Evolutionary conservation across 2,888 invertebrate genomes (phyloP), one percentile per base, ranked within the genome.

Genomic region (Agriopis aurantiaria): DNA sequence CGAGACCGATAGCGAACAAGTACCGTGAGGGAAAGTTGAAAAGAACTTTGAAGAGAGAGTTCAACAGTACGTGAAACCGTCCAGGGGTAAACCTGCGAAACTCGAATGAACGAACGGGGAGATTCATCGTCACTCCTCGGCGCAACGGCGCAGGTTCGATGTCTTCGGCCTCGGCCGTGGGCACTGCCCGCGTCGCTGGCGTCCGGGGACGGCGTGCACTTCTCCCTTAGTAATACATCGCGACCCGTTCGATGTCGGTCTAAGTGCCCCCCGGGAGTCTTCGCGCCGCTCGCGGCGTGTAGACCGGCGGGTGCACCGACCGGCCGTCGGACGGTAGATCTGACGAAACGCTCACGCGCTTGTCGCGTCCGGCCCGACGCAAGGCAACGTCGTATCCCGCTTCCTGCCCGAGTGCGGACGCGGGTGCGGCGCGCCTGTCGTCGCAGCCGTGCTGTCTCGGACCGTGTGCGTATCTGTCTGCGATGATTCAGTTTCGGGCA

Each of bases 11-110:
- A 96, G 95, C 94, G 91, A 93, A 92, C 91, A 95, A 95, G 95
- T 95, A 95, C 95, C 95, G 95, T 95, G 95, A 96, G 95, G 95
- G 95, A 96, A 96, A 96, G 96, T 91, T 96, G 95, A 95, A 95
- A 95, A 96, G 95, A 93, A 96, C 95, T 96, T 95, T 95, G 95
- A 95, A 96, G 94, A 96, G 88, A 91, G 91, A 92, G 91, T 92
- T 90, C 86, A 92, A 91, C 82, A 92, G 91, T 88, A 89, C 90
- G 92, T 94, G 92, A 86, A 86, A 94, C 91, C 90, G 93, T 89
- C 90, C 92, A 91, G 89, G 89, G 91, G 91, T 91, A 93, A 93
- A 89, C 91, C 95, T 91, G 95, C 95, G 92, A 95, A 95, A 91
- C 91, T 91, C 89, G 88, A 92, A 91, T 89, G 89, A 88, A 87